phyloP scores from a whole-genome alignment of 2,888 invertebrate genomes.

The Lamellibrachia satsuma region DNA sequence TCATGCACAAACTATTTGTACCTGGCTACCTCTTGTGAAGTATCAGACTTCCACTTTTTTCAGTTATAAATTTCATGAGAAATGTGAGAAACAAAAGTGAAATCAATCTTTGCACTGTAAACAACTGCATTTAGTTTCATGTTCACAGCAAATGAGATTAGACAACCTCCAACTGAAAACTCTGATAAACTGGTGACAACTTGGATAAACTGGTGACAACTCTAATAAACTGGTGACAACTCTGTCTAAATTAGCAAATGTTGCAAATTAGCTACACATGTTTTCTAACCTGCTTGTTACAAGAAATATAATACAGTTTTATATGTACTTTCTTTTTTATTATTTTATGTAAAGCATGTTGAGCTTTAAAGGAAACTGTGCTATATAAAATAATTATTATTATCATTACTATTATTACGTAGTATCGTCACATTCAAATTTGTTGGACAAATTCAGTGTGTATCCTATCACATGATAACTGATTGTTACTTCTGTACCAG shows the following conservation, averaged over 20 bases:
- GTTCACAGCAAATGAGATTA: not conserved
- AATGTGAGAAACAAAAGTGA: not conserved
- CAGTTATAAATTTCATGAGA: not conserved
- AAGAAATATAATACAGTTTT: not conserved
- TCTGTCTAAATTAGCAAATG: not conserved
- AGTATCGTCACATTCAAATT: not conserved
- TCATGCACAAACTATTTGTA: not conserved
- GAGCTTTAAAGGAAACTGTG: no score
- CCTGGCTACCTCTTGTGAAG: not conserved
- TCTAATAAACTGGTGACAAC: not conserved
- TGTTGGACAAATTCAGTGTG: not conserved
- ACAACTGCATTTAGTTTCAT: not conserved
- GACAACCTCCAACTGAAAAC: not conserved
- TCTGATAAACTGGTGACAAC: not conserved
- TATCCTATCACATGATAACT: not conserved
- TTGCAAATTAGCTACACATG: not conserved
- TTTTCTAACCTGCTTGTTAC: not conserved
- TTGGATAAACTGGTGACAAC: no score
- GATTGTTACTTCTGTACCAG: not conserved
- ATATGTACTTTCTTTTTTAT: not conserved
- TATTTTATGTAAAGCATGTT: not conserved
- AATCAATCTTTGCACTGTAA: not conserved
- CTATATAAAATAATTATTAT: no score
- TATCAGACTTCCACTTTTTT: not conserved
- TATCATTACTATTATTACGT: not conserved